Evolutionary conservation across 2,888 invertebrate genomes (phyloP).

Genomic region (Axea sp.): DNA sequence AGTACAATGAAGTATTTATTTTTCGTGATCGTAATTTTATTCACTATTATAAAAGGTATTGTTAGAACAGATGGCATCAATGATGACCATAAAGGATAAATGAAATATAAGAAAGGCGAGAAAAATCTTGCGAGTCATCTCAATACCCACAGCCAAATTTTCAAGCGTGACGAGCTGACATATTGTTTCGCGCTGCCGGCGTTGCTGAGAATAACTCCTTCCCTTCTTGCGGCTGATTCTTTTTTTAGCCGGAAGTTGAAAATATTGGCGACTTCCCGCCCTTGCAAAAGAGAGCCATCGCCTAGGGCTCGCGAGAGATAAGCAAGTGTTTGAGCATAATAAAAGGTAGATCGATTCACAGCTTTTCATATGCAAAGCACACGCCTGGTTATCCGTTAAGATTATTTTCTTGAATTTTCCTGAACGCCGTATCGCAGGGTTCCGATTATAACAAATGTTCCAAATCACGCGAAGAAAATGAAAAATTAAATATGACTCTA

Average conservation of each 20-base stretch:
- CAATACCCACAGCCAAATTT: conserved; percentile 59
- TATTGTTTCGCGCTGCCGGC: conserved; percentile 73
- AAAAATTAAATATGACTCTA: not conserved
- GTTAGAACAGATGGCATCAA: conserved; percentile 35
- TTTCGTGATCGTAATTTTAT: not conserved
- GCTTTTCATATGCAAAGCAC: conserved; percentile 79
- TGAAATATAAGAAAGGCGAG: conserved; percentile 38
- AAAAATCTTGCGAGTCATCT: conserved; percentile 59
- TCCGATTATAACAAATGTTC: conserved; percentile 37
- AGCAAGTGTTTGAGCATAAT: conserved; percentile 72
- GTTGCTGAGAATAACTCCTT: conserved; percentile 61
- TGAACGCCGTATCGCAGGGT: conserved; percentile 40
- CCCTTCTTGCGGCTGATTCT: conserved; percentile 49
- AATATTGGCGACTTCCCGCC: conserved; percentile 76
- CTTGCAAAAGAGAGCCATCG: conserved; percentile 60
- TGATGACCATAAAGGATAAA: conserved; percentile 44
- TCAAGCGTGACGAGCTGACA: conserved; percentile 68
- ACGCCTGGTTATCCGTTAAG: conserved; percentile 77
- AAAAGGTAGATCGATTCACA: conserved; percentile 78
- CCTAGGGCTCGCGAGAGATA: conserved; percentile 62
- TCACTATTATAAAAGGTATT: conserved; percentile 6
- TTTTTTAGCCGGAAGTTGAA: conserved; percentile 74
- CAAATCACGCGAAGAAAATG: not conserved
- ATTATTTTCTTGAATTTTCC: conserved; percentile 74
- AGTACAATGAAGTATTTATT: too few relatives aligned